Base-by-base conservation (phyloP, 2,888 invertebrate genomes). In the Himalopsyche tibetana region DNA sequence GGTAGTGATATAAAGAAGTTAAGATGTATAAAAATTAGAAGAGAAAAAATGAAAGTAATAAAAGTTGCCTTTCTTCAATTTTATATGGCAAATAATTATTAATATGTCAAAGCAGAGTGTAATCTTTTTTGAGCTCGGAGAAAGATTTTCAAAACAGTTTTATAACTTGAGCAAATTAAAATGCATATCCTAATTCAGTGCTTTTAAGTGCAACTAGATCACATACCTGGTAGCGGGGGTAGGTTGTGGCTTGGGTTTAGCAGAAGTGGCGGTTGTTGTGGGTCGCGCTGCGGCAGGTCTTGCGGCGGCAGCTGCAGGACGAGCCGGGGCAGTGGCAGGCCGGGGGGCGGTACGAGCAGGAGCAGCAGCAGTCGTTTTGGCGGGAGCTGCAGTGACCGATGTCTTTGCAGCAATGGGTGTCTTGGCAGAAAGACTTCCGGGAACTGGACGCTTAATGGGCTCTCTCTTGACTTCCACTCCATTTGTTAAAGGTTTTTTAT, bases 401-500 rank as follows among this genome's bases (percentile, higher is more conserved):
- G 90, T 87, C 5, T 89, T 87, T 74, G 89, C 82, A 17, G 89
- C 83, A 40, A 89, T 85, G 51, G 90, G 86, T 12, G 89, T 83
- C 19, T 85, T 84, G 4, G 89, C 83, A 74, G 88, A 80, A 79
- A 85, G 81, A 79, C 83, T 81, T 9, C 85, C 63, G 36, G 89
- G 89, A 87, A 84, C 82, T 11, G 88, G 82, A 69, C 90, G 90
- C 87, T 87, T 89, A 15, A 89, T 89, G 5, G 89, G 86, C 9
- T 91, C 90, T 83, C 84, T 83, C 89, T 94, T 94, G 1, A 91
- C 91, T 82, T 95, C 95, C 2, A 28, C 11, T 15, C 94, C 95
- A 89, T 94, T 95, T 3, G 93, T 90, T 11, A 94, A 90, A 0
- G 94, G 92, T 90, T 94, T 94, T 90, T 92, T 94, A 42, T 94